Conservation (phyloP, 2,888 invertebrate genomes). For the Trimorus sp. region DNA sequence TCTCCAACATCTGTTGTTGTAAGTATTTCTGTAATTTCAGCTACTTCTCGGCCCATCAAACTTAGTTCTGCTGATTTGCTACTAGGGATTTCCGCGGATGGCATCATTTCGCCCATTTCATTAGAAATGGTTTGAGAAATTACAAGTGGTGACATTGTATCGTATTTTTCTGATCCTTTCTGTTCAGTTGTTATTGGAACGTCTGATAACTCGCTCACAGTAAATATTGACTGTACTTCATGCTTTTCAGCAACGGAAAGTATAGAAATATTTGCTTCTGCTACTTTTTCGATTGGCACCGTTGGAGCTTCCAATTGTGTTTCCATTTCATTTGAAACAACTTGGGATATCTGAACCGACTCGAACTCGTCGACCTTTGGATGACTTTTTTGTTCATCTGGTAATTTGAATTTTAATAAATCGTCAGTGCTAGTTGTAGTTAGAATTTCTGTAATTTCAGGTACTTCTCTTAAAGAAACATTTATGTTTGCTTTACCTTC, state of each 20-base stretch:
- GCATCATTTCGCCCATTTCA: slow-evolving; percentile 39
- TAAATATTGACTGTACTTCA: too few relatives aligned
- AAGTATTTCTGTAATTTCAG: slow-evolving; percentile 70
- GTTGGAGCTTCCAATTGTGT: too few relatives aligned
- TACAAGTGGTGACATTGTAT: too few relatives aligned
- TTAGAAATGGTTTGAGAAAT: too few relatives aligned
- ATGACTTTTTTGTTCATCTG: slow-evolving; percentile 19
- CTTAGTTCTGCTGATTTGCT: slow-evolving; percentile 46
- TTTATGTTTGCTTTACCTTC: slow-evolving; percentile 67
- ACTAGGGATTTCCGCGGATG: slow-evolving; percentile 23
- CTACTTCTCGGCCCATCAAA: slow-evolving; percentile 77
- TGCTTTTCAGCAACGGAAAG: too few relatives aligned
- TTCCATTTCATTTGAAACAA: slow-evolving; percentile 34
- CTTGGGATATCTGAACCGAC: slow-evolving; percentile 61
- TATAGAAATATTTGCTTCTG: too few relatives aligned
- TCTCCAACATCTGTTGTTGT: slow-evolving; percentile 72
- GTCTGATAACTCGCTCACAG: too few relatives aligned
- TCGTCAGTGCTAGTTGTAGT: slow-evolving; percentile 35
- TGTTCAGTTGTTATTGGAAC: too few relatives aligned
- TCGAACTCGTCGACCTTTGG: slow-evolving; percentile 33
- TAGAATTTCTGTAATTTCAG: slow-evolving; percentile 70
- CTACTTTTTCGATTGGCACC: too few relatives aligned
- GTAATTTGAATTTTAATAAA: slow-evolving; percentile 47
- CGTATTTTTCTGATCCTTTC: too few relatives aligned
- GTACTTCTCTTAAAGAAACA: slow-evolving; percentile 69